phyloP scores from a whole-genome alignment of 2,797 vertebrate genomes.

The Notamacropus eugenii region DNA sequence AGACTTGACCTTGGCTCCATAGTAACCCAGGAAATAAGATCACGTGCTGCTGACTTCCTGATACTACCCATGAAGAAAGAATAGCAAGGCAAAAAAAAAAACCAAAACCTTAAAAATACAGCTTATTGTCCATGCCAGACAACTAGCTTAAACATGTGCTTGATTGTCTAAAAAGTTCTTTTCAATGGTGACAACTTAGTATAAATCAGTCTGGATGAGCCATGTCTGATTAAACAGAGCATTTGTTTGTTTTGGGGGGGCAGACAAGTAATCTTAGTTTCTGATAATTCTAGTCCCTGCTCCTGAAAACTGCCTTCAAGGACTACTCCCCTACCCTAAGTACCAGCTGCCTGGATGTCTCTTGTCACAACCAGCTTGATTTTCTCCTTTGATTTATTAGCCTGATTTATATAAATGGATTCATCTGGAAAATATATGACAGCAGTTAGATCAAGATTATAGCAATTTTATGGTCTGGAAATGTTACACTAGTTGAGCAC shows the following conservation, averaged over 20 bases:
- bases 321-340: rapidly evolving
- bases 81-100: not conserved
- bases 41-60: not conserved
- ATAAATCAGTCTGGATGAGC: not conserved
- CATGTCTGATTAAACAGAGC: constrained; percentile 53
- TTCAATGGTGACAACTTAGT: not conserved
- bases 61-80: constrained; percentile 49
- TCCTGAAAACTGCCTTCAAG: not conserved
- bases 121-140: rapidly evolving
- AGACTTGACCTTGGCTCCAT: constrained; percentile 32
- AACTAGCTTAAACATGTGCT: not conserved
- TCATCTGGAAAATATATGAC: constrained; percentile 61
- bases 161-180: not conserved
- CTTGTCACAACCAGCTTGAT: constrained; percentile 32
- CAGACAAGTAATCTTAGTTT: not conserved
- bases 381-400: constrained; percentile 66
- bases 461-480: constrained; percentile 40
- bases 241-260: not conserved
- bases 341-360: not conserved
- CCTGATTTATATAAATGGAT: constrained; percentile 45
- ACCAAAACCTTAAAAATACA: not conserved
- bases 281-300: not conserved
- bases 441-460: constrained; percentile 36
- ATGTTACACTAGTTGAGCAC: not conserved
- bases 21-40: constrained; percentile 43